Evolutionary conservation across 35 echinoderm and acorn worm genomes (phyloP), one percentile per base, ranked within the genome.

Genomic region (Patiria miniata): DNA sequence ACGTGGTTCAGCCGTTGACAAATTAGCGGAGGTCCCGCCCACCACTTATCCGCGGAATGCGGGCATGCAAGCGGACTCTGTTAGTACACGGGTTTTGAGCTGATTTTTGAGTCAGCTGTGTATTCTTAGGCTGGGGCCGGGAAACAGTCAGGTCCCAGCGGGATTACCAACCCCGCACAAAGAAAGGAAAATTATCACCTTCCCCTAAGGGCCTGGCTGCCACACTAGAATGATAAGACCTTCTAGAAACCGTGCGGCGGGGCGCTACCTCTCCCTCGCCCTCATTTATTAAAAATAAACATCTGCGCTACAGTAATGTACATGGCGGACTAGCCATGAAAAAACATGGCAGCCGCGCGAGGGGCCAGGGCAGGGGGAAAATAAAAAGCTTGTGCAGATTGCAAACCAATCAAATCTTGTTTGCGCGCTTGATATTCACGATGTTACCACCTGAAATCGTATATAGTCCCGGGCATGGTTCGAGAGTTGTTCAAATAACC

Each of bases 261-360:
- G 80, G 80, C 81, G 81, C 83, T 80, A 80, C 61, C 82, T 61
- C 82, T 78, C 76, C 34, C 88, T 90, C 81, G 61, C 81, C 88
- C 88, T 90, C 81, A 84, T 90, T 84, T 90, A 90, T 90, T 90
- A 90, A 84, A 90, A 90, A 90, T 90, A 90, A 90, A 90, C 88
- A 90, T 82, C 82, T 68, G 88, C 88, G 88, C 83, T 90, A 90
- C 88, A 90, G 81, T 90, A 73, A 36, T 73, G 29, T 73, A 73
- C 65, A 36, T 73, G n/a, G 65, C 65, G 81, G 83, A 90, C 88
- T 51, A 84, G 53, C 81, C 52, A 77, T 73, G 51, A 54, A 82
- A 68, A 82, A 51, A 84, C 80, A 90, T 90, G 79, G 88, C 51
- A 73, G 65, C 65, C 21, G 23, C 10, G 60, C 30, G 60, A n/a